Conservation (phyloP, 35 echinoderm and acorn worm genomes). For the Strongylocentrotus purpuratus region DNA sequence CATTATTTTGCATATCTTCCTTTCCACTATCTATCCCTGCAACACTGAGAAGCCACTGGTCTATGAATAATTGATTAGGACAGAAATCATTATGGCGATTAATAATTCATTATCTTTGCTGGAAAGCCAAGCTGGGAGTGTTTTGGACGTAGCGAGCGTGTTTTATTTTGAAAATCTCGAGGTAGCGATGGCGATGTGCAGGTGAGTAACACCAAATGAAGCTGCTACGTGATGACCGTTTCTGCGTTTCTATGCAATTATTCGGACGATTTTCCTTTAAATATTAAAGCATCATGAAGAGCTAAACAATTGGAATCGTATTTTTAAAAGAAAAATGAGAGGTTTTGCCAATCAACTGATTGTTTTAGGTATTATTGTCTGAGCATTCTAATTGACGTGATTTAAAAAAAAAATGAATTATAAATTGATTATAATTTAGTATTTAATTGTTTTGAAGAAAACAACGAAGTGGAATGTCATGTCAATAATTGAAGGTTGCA, state of each 20-base stretch:
- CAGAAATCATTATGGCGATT: constrained; percentile 44
- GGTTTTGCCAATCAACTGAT: background rate
- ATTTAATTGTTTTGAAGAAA: too few species aligned
- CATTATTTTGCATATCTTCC: background rate
- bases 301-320: too few species aligned
- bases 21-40: background rate
- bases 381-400: background rate
- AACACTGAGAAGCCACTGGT: background rate
- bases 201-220: background rate
- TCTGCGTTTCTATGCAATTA: background rate
- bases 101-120: constrained; percentile 30
- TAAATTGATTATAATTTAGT: too few species aligned
- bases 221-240: background rate
- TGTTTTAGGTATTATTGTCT: background rate
- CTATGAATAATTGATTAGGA: constrained; percentile 34
- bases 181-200: background rate
- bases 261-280: too few species aligned
- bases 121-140: background rate
- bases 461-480: too few species aligned
- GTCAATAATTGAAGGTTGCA: too few species aligned
- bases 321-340: background rate
- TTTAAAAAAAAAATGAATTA: too few species aligned
- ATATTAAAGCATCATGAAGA: too few species aligned
- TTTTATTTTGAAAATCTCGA: background rate
- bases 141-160: constrained; percentile 7